Evolutionary conservation across 2,797 vertebrate genomes (phyloP), one percentile per base, ranked within the genome.

Genomic region (Furcifer pardalis): DNA sequence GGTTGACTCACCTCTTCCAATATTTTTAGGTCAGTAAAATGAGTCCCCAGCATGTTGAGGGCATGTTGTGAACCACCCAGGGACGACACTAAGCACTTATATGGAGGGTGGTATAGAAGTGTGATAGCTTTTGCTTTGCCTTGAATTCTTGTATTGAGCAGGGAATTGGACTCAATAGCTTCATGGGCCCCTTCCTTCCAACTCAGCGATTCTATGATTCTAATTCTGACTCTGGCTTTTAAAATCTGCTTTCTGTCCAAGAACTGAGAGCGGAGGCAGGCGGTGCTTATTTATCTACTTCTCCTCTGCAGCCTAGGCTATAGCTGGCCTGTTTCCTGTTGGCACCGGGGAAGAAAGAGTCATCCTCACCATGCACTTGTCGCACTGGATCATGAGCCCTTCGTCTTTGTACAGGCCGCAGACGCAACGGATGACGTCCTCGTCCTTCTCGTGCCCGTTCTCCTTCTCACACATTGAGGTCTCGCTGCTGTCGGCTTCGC

Each of bases 371-470:
- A 99, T 98, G 96, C 98, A 99, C 94, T 99, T 99, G 87, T 99
- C 98, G 73, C 98, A 99, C 94, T 99, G 98, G 95, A 99, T 99
- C 98, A 99, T 99, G 82, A 99, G 97, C 82, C 98, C 98, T 91
- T 99, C 98, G 0, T 99, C 98, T 93, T 98, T 99, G 96, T 98
- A 99, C 95, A 99, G 97, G 93, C 98, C 98, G 74, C 99, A 99
- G 92, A 99, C 97, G 94, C 99, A 99, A 62, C 99, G 98, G 94
- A 99, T 99, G 63, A 99, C 93, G 2, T 99, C 99, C 27, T 99
- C 99, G 0, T 99, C 99, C 94, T 99, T 99, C 92, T 98, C 97
- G 15, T 97, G 96, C 2, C 97, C 96, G 3, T 92, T 95, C 0
- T 98, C 97, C 84, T 99, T 98, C 3, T 98, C 97, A 1, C 98